Evolutionary conservation across 2,113 vertebrate genomes (phyloP), one percentile per base, ranked within the genome.

Genomic region (Campylomormyrus tamandua): DNA sequence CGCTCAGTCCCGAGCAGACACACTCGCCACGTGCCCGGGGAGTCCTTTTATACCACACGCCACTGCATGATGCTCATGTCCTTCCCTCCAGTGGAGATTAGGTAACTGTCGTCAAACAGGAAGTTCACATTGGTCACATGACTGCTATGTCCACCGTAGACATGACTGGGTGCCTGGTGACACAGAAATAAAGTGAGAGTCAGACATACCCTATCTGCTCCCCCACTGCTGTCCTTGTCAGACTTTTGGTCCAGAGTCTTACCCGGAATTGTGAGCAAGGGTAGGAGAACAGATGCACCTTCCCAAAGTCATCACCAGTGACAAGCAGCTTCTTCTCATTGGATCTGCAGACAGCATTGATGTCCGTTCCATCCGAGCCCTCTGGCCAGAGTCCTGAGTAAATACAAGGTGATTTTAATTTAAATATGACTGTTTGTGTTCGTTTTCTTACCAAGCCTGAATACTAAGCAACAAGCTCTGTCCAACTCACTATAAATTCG

Each of bases 1-100:
- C 31, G 27, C 35, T 48, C 89, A 19, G 9, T 35, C n/a, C 74
- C 31, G 86, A 88, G 49, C 77, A 39, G 27, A 35, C 35, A 24
- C 24, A 9, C 42, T 89, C 35, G 39, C 89, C 21, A 89, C 27
- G 1, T 45, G 88, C 15, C 85, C 52, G 19, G 24, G 85, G 24
- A 88, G 87, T 84, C 89, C n/a, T 49, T 84, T 96, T 97, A 99
- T 88, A 98, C 94, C 90, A 99, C 96, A 92, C 97, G 96, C 98
- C 98, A 99, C 95, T 99, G 98, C 97, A 99, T 98, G 93, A 99
- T 96, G 91, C 98, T 99, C 83, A 97, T 99, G 92, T 99, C 98
- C 92, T 99, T 99, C 93, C 98, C 98, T 1, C 98, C 98, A 0
- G 98, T 99, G 90, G 98, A 99, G 95, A 99, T 96, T 94, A 99